These are phyloP conservation scores for Chrysodeixis includens DNA, from an alignment of 2,888 invertebrate genomes.

Conservation along the genomic window DNA sequence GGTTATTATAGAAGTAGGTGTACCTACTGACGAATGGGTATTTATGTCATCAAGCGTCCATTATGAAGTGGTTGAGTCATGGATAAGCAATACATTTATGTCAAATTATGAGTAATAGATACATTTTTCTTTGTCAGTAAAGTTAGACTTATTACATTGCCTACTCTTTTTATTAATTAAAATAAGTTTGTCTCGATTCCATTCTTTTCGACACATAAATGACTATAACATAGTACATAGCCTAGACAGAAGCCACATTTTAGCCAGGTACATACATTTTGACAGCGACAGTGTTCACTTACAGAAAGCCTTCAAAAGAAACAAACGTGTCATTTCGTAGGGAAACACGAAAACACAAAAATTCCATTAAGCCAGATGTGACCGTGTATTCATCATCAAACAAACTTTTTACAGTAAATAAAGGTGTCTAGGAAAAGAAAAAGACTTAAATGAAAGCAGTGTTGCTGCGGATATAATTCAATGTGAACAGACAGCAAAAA, in stretches of 20 bases:
- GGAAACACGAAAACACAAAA: not conserved
- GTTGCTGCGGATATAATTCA: constrained; percentile 67
- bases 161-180: no score
- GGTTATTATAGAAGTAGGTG: constrained; percentile 22
- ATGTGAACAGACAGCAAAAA: constrained; percentile 68
- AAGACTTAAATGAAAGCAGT: constrained; percentile 46
- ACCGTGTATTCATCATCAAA: constrained; percentile 21
- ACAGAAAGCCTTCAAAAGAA: no score
- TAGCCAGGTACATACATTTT: no score
- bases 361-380: constrained; percentile 3
- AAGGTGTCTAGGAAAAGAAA: constrained; percentile 48
- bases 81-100: no score
- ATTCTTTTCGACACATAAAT: no score
- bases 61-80: not conserved
- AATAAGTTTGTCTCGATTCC: no score
- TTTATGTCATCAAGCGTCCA: not conserved
- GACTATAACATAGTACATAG: no score
- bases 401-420: constrained; percentile 28
- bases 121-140: no score
- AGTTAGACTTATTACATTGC: no score
- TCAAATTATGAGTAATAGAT: no score
- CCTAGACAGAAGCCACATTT: no score
- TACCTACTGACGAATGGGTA: not conserved
- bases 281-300: no score
- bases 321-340: not conserved